Percentiles rank a stretch among this genome's conserved stretches.
Evolutionary conservation across 2,888 invertebrate genomes (phyloP).

Genomic region (Nomada fabriciana): DNA sequence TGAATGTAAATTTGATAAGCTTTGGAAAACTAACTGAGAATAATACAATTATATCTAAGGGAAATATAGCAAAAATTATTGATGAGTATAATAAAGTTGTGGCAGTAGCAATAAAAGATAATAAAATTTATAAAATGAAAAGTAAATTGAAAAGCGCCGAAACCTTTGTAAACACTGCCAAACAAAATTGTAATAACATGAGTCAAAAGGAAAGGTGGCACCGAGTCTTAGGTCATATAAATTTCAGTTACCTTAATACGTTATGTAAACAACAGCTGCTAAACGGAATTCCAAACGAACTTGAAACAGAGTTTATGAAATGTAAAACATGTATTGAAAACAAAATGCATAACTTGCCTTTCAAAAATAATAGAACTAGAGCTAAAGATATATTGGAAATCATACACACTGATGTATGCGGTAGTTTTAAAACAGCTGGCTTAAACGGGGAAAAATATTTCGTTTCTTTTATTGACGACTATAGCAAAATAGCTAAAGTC

Average conservation of each 20-base stretch:
- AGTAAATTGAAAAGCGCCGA: constrained; percentile 24
- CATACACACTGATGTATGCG: constrained; percentile 11
- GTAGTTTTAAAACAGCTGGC: neutral
- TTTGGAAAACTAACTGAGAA: constrained; percentile 30
- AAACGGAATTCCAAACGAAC: constrained; percentile 53
- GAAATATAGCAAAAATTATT: constrained; percentile 27
- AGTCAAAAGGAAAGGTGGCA: constrained; percentile 64
- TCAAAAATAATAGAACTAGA: constrained; percentile 2
- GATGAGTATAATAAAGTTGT: constrained; percentile 17
- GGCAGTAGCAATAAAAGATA: constrained; percentile 31
- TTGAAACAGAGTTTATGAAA: constrained; percentile 61
- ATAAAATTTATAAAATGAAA: constrained; percentile 36
- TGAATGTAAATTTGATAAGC: constrained; percentile 47
- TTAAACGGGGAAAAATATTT: no score
- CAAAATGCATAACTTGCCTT: constrained; percentile 37
- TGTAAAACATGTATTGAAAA: constrained; percentile 63
- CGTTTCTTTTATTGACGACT: constrained; percentile 4
- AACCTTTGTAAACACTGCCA: constrained; percentile 1
- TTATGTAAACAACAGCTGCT: constrained; percentile 52
- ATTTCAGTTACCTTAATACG: constrained; percentile 57
- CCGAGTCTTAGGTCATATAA: constrained; percentile 62
- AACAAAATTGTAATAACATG: neutral
- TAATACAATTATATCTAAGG: constrained; percentile 35
- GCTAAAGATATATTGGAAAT: neutral
- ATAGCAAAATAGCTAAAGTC: constrained; percentile 4